These are phyloP conservation scores for Cheilosia impressa DNA, from an alignment of 2,888 invertebrate genomes.

Conservation along the genomic window DNA sequence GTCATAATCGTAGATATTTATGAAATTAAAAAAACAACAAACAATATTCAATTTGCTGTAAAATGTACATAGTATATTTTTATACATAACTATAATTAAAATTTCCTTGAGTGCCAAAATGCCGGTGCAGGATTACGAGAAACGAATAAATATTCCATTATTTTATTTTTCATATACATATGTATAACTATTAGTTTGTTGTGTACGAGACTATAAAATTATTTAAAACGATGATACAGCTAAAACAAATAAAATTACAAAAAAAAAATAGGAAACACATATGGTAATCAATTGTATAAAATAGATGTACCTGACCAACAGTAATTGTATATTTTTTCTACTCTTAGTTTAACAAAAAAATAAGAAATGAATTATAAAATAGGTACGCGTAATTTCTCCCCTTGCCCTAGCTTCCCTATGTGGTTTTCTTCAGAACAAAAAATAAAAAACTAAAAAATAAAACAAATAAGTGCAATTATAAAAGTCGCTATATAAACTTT, in stretches of 20 bases:
- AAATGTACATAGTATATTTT: conserved; percentile 69
- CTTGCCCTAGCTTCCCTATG: conserved; percentile 47
- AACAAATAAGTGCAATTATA: conserved; percentile 65
- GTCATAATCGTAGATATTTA: conserved; percentile 71
- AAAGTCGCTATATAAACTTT: conserved; percentile 61
- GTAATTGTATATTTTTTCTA: conserved; percentile 69
- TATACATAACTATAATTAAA: conserved; percentile 27
- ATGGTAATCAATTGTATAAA: conserved; percentile 75
- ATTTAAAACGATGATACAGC: conserved; percentile 43
- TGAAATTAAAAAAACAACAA: conserved; percentile 16
- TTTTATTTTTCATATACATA: not conserved
- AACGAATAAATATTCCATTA: conserved; percentile 49
- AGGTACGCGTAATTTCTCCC: conserved; percentile 34
- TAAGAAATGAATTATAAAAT: conserved; percentile 10
- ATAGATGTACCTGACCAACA: conserved; percentile 77
- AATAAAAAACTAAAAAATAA: conserved; percentile 8
- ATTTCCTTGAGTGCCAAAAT: conserved; percentile 65
- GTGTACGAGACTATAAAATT: conserved; percentile 3
- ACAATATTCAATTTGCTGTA: conserved; percentile 29
- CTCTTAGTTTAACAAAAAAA: conserved; percentile 39
- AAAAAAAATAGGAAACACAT: conserved; percentile 16
- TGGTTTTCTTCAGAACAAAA: conserved; percentile 21
- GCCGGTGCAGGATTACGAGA: conserved; percentile 55
- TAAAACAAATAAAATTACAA: conserved; percentile 42
- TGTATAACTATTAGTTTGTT: not conserved